Evolutionary conservation across 1,140 invertebrate genomes (phyloP).

Genomic region (Geopemphigus sp.): DNA sequence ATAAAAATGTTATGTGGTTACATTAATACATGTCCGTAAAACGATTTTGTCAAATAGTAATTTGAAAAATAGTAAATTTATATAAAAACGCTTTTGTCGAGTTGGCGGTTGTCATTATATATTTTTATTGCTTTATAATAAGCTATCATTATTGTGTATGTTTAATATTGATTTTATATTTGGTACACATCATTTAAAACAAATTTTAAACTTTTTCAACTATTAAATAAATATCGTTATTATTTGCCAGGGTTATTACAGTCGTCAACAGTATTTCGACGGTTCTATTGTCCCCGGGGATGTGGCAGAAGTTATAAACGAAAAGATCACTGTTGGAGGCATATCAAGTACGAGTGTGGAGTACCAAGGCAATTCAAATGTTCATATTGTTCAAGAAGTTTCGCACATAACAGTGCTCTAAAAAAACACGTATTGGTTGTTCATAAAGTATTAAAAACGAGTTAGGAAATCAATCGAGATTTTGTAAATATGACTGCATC

Average conservation of each 20-base stretch:
- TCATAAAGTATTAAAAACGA: conserved; percentile 50
- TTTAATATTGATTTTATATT: not conserved
- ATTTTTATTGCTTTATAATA: too few species aligned
- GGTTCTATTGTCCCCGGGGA: conserved; percentile 40
- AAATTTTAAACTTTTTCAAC: too few species aligned
- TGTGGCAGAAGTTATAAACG: conserved; percentile 53
- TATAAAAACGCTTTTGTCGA: too few species aligned
- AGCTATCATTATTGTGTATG: not conserved
- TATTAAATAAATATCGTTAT: not conserved
- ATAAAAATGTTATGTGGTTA: too few species aligned
- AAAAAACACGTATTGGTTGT: conserved; percentile 55
- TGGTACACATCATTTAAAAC: too few species aligned
- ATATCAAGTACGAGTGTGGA: conserved; percentile 61
- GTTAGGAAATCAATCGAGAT: not conserved
- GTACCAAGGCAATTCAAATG: conserved; percentile 59
- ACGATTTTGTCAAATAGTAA: too few species aligned
- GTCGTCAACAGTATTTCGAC: not conserved
- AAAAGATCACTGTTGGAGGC: conserved; percentile 59
- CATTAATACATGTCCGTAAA: too few species aligned
- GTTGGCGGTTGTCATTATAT: too few species aligned
- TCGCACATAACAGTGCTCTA: conserved; percentile 54
- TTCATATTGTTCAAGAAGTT: conserved; percentile 57
- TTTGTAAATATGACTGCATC: too few species aligned
- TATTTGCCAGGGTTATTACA: conserved; percentile 15
- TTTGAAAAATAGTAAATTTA: too few species aligned